A percentile compares a stretch with the other conserved stretches of the same genome.
Conservation (phyloP, 2,113 vertebrate genomes). For the Leuciscus idus region DNA sequence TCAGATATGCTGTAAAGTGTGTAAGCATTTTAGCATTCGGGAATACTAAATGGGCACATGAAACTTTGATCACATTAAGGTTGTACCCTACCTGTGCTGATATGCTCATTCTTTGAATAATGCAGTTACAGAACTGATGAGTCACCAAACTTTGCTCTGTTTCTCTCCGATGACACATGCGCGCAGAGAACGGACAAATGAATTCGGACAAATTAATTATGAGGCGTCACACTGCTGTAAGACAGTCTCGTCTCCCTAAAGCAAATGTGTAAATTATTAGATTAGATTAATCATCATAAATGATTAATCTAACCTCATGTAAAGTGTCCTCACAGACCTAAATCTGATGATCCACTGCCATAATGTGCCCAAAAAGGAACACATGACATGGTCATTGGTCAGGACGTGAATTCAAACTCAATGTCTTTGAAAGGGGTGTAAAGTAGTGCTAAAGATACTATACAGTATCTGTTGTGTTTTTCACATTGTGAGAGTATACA, state of each 20-base stretch:
- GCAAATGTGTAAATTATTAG: constrained; percentile 33
- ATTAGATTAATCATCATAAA: constrained; percentile 32
- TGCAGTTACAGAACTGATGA: background rate
- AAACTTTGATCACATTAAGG: background rate
- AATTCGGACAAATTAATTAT: background rate
- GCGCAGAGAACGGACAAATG: background rate
- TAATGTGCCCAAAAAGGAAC: background rate
- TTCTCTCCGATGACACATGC: background rate
- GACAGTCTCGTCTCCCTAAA: background rate
- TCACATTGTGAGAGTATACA: too few species aligned
- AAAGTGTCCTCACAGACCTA: background rate
- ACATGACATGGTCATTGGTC: background rate
- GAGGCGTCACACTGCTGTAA: constrained; percentile 9
- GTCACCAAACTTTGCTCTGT: background rate
- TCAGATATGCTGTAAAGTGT: background rate
- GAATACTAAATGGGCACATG: background rate
- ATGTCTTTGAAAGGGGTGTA: too few species aligned
- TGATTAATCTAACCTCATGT: constrained; percentile 16
- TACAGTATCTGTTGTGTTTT: too few species aligned
- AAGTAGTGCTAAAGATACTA: too few species aligned
- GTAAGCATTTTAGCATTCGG: background rate
- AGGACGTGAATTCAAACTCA: background rate
- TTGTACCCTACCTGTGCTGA: background rate
- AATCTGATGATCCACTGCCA: background rate
- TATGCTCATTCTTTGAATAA: constrained; percentile 22